Percentiles rank a stretch among this genome's conserved stretches.
Conservation (phyloP, 2,113 vertebrate species). For the Pelvicachromis taeniatus region DNA sequence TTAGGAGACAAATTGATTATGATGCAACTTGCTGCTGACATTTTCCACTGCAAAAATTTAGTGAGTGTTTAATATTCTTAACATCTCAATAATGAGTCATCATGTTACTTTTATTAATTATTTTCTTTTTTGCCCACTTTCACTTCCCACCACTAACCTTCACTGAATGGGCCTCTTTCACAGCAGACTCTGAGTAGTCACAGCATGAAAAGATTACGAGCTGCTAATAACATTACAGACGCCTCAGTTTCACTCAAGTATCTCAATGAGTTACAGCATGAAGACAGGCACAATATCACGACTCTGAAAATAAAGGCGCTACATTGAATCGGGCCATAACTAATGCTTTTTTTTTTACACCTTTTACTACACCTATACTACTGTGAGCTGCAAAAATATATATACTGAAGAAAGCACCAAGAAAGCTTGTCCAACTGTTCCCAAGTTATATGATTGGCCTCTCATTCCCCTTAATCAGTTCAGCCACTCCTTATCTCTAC, state of each 20-base stretch:
- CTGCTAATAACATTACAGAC: background rate
- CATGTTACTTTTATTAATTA: background rate
- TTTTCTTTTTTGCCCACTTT: background rate
- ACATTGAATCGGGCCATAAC: background rate
- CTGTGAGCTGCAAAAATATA: background rate
- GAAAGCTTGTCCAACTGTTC: background rate
- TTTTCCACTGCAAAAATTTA: background rate
- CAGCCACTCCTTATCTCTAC: background rate
- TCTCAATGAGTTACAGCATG: background rate
- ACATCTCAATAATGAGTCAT: background rate
- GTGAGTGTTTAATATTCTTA: background rate
- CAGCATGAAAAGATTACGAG: background rate
- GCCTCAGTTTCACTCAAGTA: background rate
- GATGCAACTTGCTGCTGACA: background rate
- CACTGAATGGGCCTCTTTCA: background rate
- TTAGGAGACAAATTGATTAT: background rate
- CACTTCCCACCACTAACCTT: background rate
- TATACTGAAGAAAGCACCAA: background rate
- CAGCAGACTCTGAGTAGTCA: background rate
- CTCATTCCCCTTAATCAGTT: background rate
- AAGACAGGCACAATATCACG: background rate
- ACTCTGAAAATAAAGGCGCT: background rate
- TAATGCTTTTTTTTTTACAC: background rate
- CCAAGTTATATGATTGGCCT: background rate
- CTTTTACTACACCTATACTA: background rate